These are phyloP conservation scores for Pomatostomus ruficeps DNA, from an alignment of 2,113 vertebrate genomes.

Conservation along the genomic window DNA sequence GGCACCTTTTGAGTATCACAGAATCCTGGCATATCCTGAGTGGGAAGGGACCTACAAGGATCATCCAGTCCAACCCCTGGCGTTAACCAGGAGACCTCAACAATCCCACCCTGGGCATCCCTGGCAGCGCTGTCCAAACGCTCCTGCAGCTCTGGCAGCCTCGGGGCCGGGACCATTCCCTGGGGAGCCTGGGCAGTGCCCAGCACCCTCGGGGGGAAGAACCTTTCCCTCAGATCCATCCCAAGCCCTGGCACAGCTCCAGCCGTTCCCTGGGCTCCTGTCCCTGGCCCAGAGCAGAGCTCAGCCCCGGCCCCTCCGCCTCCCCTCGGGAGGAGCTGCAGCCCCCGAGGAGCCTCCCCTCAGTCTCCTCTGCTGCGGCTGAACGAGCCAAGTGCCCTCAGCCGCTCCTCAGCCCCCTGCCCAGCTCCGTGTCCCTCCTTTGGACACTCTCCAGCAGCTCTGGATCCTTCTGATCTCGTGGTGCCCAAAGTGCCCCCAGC, in stretches of 20 bases:
- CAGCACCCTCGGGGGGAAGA: neutral
- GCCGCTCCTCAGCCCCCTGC: neutral
- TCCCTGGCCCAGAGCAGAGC: neutral
- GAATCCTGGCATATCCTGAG: neutral
- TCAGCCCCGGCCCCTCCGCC: neutral
- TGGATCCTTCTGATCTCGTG: neutral
- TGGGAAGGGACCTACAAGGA: accelerated
- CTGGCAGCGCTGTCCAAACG: neutral
- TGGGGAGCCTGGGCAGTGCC: neutral
- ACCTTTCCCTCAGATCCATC: neutral
- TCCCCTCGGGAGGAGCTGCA: neutral
- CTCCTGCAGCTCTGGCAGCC: neutral
- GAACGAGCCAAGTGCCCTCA: neutral
- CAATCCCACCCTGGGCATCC: neutral
- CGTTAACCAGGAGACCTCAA: neutral
- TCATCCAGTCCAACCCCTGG: accelerated
- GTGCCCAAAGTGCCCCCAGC: neutral
- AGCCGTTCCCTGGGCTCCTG: neutral
- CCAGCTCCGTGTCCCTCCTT: neutral
- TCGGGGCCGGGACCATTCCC: neutral
- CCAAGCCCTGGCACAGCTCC: neutral
- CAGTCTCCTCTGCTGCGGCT: neutral
- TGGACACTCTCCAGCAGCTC: neutral
- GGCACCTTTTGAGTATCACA: neutral
- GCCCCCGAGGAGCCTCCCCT: neutral